These are phyloP conservation scores for Python bivittatus DNA, from an alignment of 2,113 vertebrate genomes.

Conservation along the genomic window DNA sequence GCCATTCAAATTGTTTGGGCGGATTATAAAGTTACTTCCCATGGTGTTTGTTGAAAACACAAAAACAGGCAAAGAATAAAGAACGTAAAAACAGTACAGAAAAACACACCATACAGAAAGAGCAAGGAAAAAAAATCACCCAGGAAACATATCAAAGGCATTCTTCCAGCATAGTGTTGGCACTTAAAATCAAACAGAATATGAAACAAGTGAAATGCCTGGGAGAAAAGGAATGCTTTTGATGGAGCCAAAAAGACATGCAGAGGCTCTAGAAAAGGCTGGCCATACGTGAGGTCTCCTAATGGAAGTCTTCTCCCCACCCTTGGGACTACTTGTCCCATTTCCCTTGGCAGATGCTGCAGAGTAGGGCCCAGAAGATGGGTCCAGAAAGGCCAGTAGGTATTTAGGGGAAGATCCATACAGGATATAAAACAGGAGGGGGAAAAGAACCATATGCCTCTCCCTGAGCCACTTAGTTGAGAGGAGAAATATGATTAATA, in stretches of 20 bases:
- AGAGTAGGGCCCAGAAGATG: background rate
- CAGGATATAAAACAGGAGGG: background rate
- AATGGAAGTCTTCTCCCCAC: background rate
- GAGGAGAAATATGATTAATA: background rate
- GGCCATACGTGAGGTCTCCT: background rate
- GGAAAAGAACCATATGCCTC: background rate
- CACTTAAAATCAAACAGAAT: background rate
- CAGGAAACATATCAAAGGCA: background rate
- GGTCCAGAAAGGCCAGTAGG: background rate
- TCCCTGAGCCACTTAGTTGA: background rate
- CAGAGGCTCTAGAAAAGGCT: background rate
- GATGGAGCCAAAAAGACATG: background rate
- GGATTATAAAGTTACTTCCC: background rate
- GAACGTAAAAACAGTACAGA: background rate
- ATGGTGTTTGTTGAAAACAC: background rate
- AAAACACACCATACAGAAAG: background rate
- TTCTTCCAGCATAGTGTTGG: background rate
- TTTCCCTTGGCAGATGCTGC: background rate
- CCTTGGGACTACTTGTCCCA: background rate
- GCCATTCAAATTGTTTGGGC: background rate
- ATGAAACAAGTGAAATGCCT: background rate
- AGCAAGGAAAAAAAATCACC: background rate
- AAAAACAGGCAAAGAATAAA: background rate
- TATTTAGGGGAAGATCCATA: background rate
- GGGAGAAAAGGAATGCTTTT: background rate